Conservation (phyloP, 2,888 invertebrate species). For the Cistogaster globosa region DNA sequence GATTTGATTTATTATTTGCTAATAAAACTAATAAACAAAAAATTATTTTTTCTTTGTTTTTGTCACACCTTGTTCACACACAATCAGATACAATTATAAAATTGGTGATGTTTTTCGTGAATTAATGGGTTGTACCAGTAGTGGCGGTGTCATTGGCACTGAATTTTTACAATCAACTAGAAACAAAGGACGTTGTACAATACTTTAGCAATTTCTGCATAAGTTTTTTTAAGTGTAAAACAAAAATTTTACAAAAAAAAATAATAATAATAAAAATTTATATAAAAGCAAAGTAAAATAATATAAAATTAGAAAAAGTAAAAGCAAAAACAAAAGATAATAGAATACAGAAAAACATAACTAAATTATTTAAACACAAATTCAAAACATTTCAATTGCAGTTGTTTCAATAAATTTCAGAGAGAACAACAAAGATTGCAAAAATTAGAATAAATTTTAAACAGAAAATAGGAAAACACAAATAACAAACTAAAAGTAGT, state of each 20-base stretch:
- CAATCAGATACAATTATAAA: slow-evolving; percentile 82
- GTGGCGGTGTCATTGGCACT: slow-evolving; percentile 79
- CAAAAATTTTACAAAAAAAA: slow-evolving; percentile 34
- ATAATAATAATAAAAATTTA: slow-evolving; percentile 1
- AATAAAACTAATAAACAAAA: not conserved
- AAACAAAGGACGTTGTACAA: slow-evolving; percentile 83
- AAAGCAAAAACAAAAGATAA: not conserved
- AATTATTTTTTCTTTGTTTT: not conserved
- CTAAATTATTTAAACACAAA: not conserved
- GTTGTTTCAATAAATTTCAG: slow-evolving; percentile 3
- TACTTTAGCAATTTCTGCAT: slow-evolving; percentile 83
- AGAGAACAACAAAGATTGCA: not conserved
- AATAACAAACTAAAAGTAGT: slow-evolving; percentile 16
- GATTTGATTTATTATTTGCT: not conserved
- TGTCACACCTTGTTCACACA: not conserved
- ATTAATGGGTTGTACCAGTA: slow-evolving; percentile 82
- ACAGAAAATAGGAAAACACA: not conserved
- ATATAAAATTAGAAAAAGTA: not conserved
- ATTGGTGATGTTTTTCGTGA: slow-evolving; percentile 83
- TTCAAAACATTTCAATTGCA: not conserved
- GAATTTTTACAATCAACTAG: slow-evolving; percentile 83
- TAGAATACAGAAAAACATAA: slow-evolving; percentile 7
- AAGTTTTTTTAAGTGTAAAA: slow-evolving; percentile 79
- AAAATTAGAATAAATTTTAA: slow-evolving; percentile 8
- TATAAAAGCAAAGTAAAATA: slow-evolving; percentile 7